Evolutionary conservation across 2,888 invertebrate species (phyloP).

Genomic region (Branchellion lobata): DNA sequence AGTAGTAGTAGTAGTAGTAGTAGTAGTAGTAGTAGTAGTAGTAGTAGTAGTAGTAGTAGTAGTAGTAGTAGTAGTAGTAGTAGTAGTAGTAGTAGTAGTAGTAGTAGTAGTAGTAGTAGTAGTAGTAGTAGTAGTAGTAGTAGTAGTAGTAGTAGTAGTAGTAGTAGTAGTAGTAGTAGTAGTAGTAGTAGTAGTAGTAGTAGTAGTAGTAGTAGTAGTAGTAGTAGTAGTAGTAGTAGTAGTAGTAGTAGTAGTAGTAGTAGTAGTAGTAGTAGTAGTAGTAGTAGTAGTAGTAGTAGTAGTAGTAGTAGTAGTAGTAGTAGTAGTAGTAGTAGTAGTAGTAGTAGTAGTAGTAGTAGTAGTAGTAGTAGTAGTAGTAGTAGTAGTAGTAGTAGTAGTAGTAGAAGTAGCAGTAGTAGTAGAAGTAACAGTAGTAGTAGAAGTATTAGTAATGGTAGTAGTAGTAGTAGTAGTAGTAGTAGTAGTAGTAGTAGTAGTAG

Average conservation of each 20-base stretch:
- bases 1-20: slow-evolving; percentile 8
- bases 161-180: too few relatives aligned
- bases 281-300: slow-evolving; percentile 9
- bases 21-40: slow-evolving; percentile 6
- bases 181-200: too few relatives aligned
- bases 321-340: slow-evolving; percentile 9
- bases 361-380: background rate
- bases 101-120: slow-evolving; percentile 8
- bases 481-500: too few relatives aligned
- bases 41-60: background rate
- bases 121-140: background rate
- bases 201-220: too few relatives aligned
- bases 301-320: slow-evolving; percentile 9
- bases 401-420: too few relatives aligned
- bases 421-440: too few relatives aligned
- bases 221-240: too few relatives aligned
- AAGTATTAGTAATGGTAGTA: too few relatives aligned
- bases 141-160: slow-evolving; percentile 6
- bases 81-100: slow-evolving; percentile 5
- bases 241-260: too few relatives aligned
- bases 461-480: too few relatives aligned
- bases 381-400: too few relatives aligned
- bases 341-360: slow-evolving; percentile 9
- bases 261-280: too few relatives aligned
- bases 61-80: background rate